phyloP scores from a whole-genome alignment of 2,113 vertebrate species.

The Illadopsis cleaveri region DNA sequence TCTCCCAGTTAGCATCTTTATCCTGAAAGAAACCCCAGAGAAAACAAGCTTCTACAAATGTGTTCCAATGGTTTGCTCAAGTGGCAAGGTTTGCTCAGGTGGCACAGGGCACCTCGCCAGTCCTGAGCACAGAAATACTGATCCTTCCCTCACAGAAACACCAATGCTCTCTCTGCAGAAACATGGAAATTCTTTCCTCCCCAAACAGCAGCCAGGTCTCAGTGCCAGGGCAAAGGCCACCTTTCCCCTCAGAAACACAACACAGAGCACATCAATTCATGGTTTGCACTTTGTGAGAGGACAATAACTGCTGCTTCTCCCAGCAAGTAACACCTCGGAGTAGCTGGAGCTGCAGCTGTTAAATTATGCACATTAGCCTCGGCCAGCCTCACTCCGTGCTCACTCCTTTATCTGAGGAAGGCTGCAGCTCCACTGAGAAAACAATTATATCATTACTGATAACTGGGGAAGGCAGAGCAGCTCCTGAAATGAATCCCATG shows the following conservation, averaged over 20 bases:
- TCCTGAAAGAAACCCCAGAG: neutral
- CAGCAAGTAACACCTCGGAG: neutral
- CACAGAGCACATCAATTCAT: neutral
- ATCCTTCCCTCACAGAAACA: neutral
- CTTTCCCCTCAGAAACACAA: neutral
- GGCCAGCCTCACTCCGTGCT: neutral
- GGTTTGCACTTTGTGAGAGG: neutral
- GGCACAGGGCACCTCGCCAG: too few relatives aligned
- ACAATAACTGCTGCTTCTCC: neutral
- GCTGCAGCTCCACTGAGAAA: neutral
- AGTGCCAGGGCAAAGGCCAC: neutral
- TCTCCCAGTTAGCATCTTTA: neutral
- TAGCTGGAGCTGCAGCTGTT: neutral
- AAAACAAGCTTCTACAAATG: neutral
- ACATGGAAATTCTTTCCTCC: rapidly evolving
- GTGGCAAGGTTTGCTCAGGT: too few relatives aligned
- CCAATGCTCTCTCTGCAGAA: neutral
- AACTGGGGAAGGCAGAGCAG: neutral
- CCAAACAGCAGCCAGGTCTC: neutral
- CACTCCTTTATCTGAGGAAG: neutral
- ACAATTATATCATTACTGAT: neutral
- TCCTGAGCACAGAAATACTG: neutral
- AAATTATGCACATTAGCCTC: neutral
- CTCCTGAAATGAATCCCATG: neutral
- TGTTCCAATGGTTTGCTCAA: too few relatives aligned